Conservation (phyloP, 2,888 invertebrate genomes). For the Epirrhoe tristata region DNA sequence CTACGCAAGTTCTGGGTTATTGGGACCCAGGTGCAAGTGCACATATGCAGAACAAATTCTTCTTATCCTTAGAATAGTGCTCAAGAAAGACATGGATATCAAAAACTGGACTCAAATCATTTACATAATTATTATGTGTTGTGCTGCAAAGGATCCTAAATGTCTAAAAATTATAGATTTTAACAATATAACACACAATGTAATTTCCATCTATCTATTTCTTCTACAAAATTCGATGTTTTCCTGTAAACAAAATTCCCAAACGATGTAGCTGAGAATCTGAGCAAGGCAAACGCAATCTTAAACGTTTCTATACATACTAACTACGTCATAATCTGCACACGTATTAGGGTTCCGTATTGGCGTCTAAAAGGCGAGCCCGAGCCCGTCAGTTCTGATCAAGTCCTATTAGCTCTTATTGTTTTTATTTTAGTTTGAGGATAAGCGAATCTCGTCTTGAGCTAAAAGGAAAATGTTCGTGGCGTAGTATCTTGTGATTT, state of each 20-base stretch:
- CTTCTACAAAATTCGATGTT: neutral
- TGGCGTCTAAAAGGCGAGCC: slow-evolving; percentile 36
- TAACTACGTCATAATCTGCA: slow-evolving; percentile 24
- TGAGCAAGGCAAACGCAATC: slow-evolving; percentile 3
- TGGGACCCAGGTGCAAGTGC: slow-evolving; percentile 16
- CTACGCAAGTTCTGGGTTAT: slow-evolving; percentile 20
- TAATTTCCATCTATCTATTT: too few relatives aligned
- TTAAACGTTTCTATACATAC: slow-evolving; percentile 16
- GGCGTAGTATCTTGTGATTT: slow-evolving; percentile 10
- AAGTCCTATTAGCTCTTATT: slow-evolving; percentile 56
- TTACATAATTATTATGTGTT: too few relatives aligned
- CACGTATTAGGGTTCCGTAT: slow-evolving; percentile 26
- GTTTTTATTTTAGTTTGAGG: slow-evolving; percentile 56
- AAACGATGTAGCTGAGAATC: slow-evolving; percentile 1
- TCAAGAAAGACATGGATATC: too few relatives aligned
- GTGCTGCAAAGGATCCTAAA: too few relatives aligned
- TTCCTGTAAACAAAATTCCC: slow-evolving; percentile 4
- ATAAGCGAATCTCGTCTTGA: slow-evolving; percentile 24
- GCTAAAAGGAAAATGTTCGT: slow-evolving; percentile 8
- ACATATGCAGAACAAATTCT: neutral
- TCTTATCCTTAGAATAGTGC: too few relatives aligned
- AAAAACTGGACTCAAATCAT: too few relatives aligned
- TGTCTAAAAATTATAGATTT: too few relatives aligned
- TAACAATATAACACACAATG: too few relatives aligned
- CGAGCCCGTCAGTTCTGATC: slow-evolving; percentile 59